Percentiles rank a stretch among this genome's conserved stretches.
Evolutionary conservation across 2,888 invertebrate genomes (phyloP).

Genomic region (Coenonympha arcania): DNA sequence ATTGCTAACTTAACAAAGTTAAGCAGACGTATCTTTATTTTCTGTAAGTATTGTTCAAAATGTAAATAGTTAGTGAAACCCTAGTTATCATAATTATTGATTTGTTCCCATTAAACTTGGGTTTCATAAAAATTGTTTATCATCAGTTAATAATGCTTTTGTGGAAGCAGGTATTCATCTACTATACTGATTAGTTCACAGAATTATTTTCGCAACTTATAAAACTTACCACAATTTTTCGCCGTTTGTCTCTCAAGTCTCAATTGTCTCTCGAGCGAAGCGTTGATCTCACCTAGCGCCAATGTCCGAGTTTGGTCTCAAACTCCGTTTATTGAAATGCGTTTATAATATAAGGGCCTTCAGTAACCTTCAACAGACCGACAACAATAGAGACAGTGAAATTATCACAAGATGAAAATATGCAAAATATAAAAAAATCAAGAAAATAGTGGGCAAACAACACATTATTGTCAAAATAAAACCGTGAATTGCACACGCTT

Average conservation of each 20-base stretch:
- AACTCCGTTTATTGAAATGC: conserved; percentile 33
- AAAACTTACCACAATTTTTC: conserved; percentile 1
- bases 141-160: no score
- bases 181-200: no score
- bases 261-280: conserved; percentile 10
- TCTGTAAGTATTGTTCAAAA: no score
- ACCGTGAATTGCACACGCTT: background rate
- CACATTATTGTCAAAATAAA: background rate
- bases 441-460: background rate
- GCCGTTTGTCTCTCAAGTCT: conserved; percentile 1
- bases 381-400: conserved; percentile 51
- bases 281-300: conserved; percentile 16
- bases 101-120: no score
- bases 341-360: conserved; percentile 40
- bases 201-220: background rate
- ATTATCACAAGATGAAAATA: conserved; percentile 51
- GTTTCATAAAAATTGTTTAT: no score
- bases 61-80: no score
- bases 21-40: no score
- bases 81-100: no score
- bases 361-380: conserved; percentile 69
- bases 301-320: conserved; percentile 26
- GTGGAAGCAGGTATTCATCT: no score
- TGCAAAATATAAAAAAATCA: conserved; percentile 5
- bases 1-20: no score